Evolutionary conservation across 2,797 vertebrate genomes (phyloP).

Genomic region (Phaenicophaeus curvirostris): DNA sequence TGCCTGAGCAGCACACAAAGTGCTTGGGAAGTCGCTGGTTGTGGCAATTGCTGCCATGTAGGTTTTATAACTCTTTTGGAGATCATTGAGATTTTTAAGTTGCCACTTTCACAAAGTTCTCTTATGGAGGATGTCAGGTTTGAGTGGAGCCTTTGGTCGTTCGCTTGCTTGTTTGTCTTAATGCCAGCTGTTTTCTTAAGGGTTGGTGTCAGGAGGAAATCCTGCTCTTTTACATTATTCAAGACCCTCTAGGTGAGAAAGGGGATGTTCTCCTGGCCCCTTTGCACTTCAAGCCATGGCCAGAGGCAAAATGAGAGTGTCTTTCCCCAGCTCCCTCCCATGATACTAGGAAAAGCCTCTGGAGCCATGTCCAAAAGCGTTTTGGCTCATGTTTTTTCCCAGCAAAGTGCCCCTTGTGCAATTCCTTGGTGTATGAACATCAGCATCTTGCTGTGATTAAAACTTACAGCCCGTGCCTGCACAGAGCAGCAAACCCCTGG

Average conservation of each 20-base stretch:
- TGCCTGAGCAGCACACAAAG: neutral
- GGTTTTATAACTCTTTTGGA: neutral
- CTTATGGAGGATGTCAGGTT: neutral
- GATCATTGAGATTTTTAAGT: neutral
- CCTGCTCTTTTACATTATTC: neutral
- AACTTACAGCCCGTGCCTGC: rapidly evolving
- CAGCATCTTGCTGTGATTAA: too few species aligned
- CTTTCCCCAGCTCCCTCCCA: neutral
- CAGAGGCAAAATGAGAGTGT: neutral
- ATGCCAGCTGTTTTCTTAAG: neutral
- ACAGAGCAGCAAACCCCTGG: neutral
- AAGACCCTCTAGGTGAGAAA: neutral
- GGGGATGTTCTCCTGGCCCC: neutral
- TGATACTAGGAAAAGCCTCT: neutral
- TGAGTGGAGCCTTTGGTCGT: neutral
- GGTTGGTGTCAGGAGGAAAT: neutral
- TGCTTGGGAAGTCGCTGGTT: neutral
- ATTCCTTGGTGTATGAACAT: rapidly evolving
- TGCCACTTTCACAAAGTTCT: neutral
- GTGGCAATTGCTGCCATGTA: neutral
- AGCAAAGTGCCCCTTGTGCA: neutral
- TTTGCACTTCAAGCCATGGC: neutral
- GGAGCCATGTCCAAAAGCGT: rapidly evolving
- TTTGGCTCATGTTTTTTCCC: neutral
- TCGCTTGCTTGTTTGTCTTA: neutral